Conservation (phyloP, 2,113 vertebrate species). For the Lucifuga dentata region DNA sequence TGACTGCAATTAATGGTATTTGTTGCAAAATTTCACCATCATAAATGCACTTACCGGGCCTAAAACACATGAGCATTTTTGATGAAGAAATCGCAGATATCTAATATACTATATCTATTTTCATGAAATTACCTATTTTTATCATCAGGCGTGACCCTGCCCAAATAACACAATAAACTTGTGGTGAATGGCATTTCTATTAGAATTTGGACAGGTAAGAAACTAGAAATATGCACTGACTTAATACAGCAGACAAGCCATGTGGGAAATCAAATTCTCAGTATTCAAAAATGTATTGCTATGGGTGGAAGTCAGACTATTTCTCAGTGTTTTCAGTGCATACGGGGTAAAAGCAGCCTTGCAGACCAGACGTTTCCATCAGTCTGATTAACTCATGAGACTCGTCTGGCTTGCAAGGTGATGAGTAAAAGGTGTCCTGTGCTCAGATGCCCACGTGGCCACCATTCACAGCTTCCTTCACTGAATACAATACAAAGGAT, state of each 20-base stretch:
- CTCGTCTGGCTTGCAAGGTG: background rate
- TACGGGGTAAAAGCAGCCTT: background rate
- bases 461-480: conserved; percentile 7
- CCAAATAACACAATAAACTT: background rate
- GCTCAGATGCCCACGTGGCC: background rate
- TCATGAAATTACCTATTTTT: no score
- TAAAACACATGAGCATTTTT: no score
- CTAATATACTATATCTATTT: no score
- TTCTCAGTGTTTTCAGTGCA: background rate
- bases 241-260: no score
- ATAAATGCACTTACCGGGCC: no score
- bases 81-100: no score
- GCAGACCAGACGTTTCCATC: conserved; percentile 5
- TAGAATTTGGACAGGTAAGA: background rate
- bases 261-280: background rate
- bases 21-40: no score
- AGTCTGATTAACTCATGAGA: background rate
- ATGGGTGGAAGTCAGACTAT: background rate
- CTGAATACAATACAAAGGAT: conserved; percentile 13
- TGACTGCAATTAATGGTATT: no score
- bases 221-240: background rate
- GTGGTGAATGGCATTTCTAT: no score
- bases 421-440: background rate
- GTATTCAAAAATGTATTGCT: background rate
- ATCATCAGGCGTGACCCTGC: background rate